phyloP scores from a whole-genome alignment of 2,797 vertebrate genomes.

The Okamejei kenojei region DNA sequence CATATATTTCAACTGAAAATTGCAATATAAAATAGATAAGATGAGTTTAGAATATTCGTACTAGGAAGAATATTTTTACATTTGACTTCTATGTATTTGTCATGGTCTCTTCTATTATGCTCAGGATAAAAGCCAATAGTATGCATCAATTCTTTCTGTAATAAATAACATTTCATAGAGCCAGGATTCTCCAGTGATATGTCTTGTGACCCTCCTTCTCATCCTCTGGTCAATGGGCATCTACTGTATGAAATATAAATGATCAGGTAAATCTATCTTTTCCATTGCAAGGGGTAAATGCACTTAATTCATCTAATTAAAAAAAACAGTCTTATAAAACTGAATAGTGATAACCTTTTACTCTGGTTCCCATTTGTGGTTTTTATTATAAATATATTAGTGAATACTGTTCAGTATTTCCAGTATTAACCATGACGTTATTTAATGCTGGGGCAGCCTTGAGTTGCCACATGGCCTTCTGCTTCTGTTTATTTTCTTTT shows the following conservation, averaged over 20 bases:
- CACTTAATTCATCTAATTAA: neutral
- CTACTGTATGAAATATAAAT: constrained; percentile 46
- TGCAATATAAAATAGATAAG: neutral
- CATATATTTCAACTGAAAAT: neutral
- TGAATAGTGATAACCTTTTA: neutral
- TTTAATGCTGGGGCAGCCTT: too few relatives aligned
- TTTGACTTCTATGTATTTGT: constrained; percentile 67
- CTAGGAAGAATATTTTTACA: constrained; percentile 70
- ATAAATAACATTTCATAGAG: constrained; percentile 73
- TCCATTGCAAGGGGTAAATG: neutral
- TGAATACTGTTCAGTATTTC: neutral
- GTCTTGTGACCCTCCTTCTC: constrained; percentile 67
- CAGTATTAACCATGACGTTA: neutral
- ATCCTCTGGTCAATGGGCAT: constrained; percentile 78
- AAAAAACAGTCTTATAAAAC: neutral
- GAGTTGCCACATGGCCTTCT: too few relatives aligned
- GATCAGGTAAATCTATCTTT: neutral
- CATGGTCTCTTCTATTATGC: constrained; percentile 75
- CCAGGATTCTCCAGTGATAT: constrained; percentile 71
- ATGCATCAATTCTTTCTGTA: constrained; percentile 73
- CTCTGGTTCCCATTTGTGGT: neutral
- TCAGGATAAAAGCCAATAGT: constrained; percentile 77
- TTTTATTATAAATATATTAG: neutral
- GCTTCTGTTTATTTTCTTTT: too few relatives aligned
- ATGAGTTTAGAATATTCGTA: constrained; percentile 40